A percentile compares a stretch with the other conserved stretches of the same genome.
Evolutionary conservation across 1,140 invertebrate genomes (phyloP).

Genomic region (Pissodes strobi): DNA sequence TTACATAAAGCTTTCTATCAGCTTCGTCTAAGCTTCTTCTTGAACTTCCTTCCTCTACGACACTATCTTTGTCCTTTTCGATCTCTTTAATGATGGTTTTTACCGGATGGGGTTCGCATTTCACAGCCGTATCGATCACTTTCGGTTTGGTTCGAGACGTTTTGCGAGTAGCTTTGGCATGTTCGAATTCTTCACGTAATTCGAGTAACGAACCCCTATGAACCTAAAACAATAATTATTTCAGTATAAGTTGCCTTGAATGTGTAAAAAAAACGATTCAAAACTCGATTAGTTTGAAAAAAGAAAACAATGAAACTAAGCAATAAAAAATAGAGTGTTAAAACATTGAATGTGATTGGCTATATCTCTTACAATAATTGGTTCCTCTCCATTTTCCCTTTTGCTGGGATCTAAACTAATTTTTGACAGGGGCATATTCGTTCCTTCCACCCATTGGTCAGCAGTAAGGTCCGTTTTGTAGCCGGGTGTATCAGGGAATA

Average conservation of each 20-base stretch:
- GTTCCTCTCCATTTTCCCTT: conserved; percentile 63
- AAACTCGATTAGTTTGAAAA: too few species aligned
- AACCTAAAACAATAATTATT: conserved; percentile 44
- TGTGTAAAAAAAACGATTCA: too few species aligned
- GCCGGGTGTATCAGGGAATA: conserved; percentile 87
- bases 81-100: conserved; percentile 56
- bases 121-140: conserved; percentile 49
- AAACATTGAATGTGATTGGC: too few species aligned
- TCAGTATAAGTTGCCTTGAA: too few species aligned
- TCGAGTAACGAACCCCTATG: conserved; percentile 51
- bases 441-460: conserved; percentile 76
- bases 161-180: conserved; percentile 32
- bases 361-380: conserved; percentile 63
- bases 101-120: conserved; percentile 44
- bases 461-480: conserved; percentile 75
- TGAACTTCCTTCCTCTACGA: conserved; percentile 2
- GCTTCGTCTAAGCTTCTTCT: conserved; percentile 19
- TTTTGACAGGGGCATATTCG: conserved; percentile 72
- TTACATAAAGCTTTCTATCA: conserved; percentile 25
- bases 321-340: too few species aligned
- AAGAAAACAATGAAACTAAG: too few species aligned
- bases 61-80: conserved; percentile 46
- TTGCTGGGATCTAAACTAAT: conserved; percentile 80
- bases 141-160: conserved; percentile 32
- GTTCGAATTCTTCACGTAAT: conserved; percentile 47